Percentiles rank a stretch among this genome's conserved stretches.
phyloP scores from a whole-genome alignment of 1,140 invertebrate species.

The Chlorops oryzae region DNA sequence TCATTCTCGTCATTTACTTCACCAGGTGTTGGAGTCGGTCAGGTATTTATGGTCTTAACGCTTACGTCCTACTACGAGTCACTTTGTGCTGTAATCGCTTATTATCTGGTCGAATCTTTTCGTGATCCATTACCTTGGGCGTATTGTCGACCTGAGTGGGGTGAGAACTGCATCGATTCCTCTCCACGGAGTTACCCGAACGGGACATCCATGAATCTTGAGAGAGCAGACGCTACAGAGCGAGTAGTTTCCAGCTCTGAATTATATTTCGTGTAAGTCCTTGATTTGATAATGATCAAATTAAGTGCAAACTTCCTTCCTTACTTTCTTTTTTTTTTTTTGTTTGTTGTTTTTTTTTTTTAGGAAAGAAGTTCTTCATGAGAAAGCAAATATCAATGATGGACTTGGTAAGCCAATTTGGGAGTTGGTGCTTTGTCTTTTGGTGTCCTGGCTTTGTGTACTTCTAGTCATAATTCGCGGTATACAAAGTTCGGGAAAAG shows the following conservation, averaged over 20 bases:
- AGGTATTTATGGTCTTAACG: conserved; percentile 63
- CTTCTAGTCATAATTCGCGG: conserved; percentile 69
- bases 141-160: conserved; percentile 56
- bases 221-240: not conserved
- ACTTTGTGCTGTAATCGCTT: conserved; percentile 68
- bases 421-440: conserved; percentile 59
- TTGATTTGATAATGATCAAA: not conserved
- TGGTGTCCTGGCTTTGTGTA: conserved; percentile 67
- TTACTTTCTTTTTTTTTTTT: not conserved
- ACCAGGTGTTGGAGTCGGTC: conserved; percentile 73
- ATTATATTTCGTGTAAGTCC: conserved; percentile 51
- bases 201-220: no score
- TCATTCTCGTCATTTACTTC: no score
- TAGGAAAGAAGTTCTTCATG: conserved; percentile 54
- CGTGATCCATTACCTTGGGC: conserved; percentile 57
- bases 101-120: conserved; percentile 61
- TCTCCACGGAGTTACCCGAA: not conserved
- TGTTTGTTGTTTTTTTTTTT: conserved; percentile 9
- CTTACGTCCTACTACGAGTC: conserved; percentile 63
- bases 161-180: conserved; percentile 29
- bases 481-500: conserved; percentile 65
- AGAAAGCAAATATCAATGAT: conserved; percentile 54
- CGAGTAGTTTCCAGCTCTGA: conserved; percentile 46
- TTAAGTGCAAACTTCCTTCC: conserved; percentile 11
- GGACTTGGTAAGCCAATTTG: conserved; percentile 60